A percentile compares a stretch with the other conserved stretches of the same genome.
phyloP scores from a whole-genome alignment of 1,140 invertebrate species.

The Tetragnatha versicolor region DNA sequence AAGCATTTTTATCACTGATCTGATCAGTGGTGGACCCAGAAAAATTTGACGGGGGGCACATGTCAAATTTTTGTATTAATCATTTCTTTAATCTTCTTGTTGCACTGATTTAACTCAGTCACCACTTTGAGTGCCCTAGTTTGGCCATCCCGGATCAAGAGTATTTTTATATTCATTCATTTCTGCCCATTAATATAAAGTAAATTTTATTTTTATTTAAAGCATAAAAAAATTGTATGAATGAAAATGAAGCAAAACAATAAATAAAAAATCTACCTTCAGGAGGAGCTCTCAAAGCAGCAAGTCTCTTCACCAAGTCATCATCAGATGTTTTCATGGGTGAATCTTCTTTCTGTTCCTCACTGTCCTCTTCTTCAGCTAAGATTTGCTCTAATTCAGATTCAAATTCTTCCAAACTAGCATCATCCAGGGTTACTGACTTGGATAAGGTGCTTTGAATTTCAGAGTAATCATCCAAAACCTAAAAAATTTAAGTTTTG shows the following conservation, averaged over 20 bases:
- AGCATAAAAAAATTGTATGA: not conserved
- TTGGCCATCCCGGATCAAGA: too few species aligned
- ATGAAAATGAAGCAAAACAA: not conserved
- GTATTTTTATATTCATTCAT: not conserved
- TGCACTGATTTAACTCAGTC: too few species aligned
- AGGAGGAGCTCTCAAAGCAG: conserved; percentile 21
- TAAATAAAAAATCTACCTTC: conserved; percentile 17
- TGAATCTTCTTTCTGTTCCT: not conserved
- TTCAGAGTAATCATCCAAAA: conserved; percentile 27
- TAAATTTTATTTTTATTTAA: not conserved
- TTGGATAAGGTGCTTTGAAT: conserved; percentile 31
- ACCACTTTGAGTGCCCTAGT: too few species aligned
- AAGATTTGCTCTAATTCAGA: conserved; percentile 21
- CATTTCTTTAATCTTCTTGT: too few species aligned
- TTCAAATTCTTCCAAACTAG: conserved; percentile 39
- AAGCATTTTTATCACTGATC: too few species aligned
- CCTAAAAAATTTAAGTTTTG: not conserved
- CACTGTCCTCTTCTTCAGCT: not conserved
- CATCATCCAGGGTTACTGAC: not conserved
- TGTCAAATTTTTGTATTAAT: too few species aligned
- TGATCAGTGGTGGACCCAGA: too few species aligned
- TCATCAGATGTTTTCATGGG: conserved; percentile 3
- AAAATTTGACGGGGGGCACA: too few species aligned
- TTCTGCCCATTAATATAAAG: not conserved
- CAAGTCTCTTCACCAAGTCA: conserved; percentile 22